Evolutionary conservation across 2,797 vertebrate genomes (phyloP).

Genomic region (Limnodromus scolopaceus): DNA sequence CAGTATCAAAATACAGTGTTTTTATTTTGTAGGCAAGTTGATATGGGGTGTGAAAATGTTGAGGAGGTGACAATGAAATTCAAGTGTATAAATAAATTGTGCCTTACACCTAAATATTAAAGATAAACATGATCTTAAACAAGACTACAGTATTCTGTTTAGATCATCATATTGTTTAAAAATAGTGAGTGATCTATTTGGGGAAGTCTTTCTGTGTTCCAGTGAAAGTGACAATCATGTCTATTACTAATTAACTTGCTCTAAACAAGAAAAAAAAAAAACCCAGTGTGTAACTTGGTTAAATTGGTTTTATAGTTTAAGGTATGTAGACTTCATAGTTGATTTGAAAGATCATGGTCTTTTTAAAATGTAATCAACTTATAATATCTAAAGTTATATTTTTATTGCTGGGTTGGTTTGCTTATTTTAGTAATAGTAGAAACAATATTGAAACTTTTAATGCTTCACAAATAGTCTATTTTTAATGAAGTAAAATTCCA

Average conservation of each 20-base stretch:
- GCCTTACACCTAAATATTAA: not conserved
- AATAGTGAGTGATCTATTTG: not conserved
- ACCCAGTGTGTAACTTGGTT: not conserved
- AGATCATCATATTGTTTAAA: not conserved
- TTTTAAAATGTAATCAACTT: not conserved
- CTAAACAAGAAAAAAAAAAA: not conserved
- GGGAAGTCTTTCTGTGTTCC: not conserved
- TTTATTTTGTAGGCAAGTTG: constrained; percentile 39
- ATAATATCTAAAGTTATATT: not conserved
- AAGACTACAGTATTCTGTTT: not conserved
- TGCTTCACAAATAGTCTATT: not conserved
- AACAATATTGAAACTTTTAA: not conserved
- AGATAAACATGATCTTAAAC: not conserved
- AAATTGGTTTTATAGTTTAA: not conserved
- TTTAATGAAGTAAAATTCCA: not conserved
- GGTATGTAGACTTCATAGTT: not conserved
- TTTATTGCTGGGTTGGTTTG: not conserved
- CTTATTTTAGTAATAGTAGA: not conserved
- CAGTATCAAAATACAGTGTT: not conserved
- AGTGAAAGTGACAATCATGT: not conserved
- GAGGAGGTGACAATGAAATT: constrained; percentile 40
- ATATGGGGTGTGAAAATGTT: not conserved
- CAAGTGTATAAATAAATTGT: constrained; percentile 9
- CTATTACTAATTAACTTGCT: not conserved
- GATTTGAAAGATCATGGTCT: not conserved